A percentile compares a stretch with the other conserved stretches of the same genome.
Evolutionary conservation across 2,888 invertebrate genomes (phyloP).

Genomic region (Ceratothoa steindachneri): DNA sequence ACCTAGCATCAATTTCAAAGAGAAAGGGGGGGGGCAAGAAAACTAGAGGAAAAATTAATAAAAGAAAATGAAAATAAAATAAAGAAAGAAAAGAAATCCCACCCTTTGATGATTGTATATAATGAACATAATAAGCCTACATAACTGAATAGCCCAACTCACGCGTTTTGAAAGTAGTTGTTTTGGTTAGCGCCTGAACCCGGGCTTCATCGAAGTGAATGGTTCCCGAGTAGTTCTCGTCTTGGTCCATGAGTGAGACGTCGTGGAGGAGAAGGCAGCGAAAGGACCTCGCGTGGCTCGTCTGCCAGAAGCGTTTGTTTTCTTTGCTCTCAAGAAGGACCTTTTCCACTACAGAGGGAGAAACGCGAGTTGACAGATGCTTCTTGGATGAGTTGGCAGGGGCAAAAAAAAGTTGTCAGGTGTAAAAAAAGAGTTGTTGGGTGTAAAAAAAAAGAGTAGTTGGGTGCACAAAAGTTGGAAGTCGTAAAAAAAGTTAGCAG

Average conservation of each 20-base stretch:
- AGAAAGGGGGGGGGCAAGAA: too few species aligned
- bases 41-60: too few species aligned
- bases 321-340: constrained; percentile 27
- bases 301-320: constrained; percentile 34
- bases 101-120: too few species aligned
- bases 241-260: constrained; percentile 23
- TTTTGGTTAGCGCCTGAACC: constrained; percentile 38
- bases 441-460: not conserved
- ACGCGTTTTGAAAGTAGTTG: constrained; percentile 34
- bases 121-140: too few species aligned
- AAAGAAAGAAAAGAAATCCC: too few species aligned
- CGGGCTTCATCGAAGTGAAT: constrained; percentile 45
- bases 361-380: not conserved
- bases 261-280: constrained; percentile 43
- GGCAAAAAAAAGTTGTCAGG: not conserved
- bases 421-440: not conserved
- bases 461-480: too few species aligned
- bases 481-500: too few species aligned
- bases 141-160: too few species aligned
- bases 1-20: too few species aligned
- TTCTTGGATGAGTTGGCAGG: not conserved
- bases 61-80: too few species aligned
- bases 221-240: constrained; percentile 28
- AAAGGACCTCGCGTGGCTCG: constrained; percentile 36
- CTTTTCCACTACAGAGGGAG: constrained; percentile 22